A percentile compares a stretch with the other conserved stretches of the same genome.
These are phyloP conservation scores for Epizoanthus scotinus DNA, from an alignment of 92 coral and sea anemone genomes.

Conservation along the genomic window DNA sequence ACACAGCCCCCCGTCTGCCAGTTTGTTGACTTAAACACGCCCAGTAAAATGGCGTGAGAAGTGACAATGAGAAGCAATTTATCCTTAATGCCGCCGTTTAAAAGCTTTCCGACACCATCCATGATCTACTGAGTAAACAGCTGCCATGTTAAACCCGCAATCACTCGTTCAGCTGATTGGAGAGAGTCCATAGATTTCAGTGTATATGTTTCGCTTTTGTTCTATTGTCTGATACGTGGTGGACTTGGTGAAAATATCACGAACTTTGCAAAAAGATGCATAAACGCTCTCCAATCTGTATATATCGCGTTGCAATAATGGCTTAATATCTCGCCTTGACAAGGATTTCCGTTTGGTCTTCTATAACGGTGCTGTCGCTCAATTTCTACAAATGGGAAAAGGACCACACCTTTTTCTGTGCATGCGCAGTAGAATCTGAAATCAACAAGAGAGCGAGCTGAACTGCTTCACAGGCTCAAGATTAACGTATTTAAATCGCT, in stretches of 20 bases:
- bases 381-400: too few relatives aligned
- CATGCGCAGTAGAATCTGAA: too few relatives aligned
- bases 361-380: too few relatives aligned
- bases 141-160: background rate
- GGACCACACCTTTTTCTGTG: too few relatives aligned
- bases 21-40: slow-evolving; percentile 33
- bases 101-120: slow-evolving; percentile 29
- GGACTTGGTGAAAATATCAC: background rate
- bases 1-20: slow-evolving; percentile 2
- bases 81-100: slow-evolving; percentile 6
- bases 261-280: background rate
- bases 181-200: background rate
- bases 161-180: slow-evolving; percentile 5
- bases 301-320: too few relatives aligned
- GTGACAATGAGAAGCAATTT: slow-evolving; percentile 3
- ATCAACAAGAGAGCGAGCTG: too few relatives aligned
- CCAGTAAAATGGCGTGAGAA: slow-evolving; percentile 9
- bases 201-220: background rate
- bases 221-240: background rate
- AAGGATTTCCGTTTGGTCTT: too few relatives aligned
- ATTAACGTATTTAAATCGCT: too few relatives aligned
- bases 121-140: slow-evolving; percentile 31
- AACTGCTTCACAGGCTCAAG: too few relatives aligned
- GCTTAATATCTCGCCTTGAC: too few relatives aligned
- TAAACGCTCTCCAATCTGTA: background rate